Conservation (phyloP, 1,140 invertebrate species). For the Bathynomus jamesi region DNA sequence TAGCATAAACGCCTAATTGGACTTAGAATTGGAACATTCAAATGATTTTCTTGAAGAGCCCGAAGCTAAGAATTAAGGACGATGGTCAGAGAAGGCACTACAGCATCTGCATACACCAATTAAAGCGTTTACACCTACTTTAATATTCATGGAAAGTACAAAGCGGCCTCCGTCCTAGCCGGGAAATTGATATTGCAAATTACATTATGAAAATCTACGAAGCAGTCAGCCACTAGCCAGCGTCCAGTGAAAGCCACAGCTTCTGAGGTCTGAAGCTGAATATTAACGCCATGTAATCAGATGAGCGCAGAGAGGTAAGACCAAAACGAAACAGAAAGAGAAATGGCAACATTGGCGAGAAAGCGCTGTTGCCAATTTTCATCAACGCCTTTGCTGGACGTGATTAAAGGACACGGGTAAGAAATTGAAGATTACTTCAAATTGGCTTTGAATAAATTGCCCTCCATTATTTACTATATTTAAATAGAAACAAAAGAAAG, state of each 20-base stretch:
- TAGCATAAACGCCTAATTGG: slow-evolving; percentile 1
- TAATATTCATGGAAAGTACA: slow-evolving; percentile 36
- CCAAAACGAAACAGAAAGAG: background rate
- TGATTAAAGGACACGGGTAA: background rate
- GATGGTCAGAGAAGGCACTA: background rate
- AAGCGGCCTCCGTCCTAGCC: slow-evolving; percentile 25
- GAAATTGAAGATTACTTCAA: slow-evolving; percentile 1
- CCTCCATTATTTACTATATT: background rate
- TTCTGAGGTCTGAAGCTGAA: slow-evolving; percentile 1
- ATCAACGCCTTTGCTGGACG: background rate
- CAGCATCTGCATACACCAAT: slow-evolving; percentile 30
- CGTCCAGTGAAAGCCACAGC: background rate
- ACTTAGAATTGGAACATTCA: background rate
- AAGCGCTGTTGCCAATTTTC: slow-evolving; percentile 1
- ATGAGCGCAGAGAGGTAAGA: background rate
- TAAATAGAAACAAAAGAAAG: background rate
- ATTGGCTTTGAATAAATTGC: background rate
- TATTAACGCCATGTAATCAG: background rate
- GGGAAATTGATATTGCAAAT: slow-evolving; percentile 36
- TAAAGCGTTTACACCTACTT: slow-evolving; percentile 30
- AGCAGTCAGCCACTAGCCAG: background rate
- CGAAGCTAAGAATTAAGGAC: background rate
- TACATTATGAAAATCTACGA: slow-evolving; percentile 30
- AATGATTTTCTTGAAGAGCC: background rate
- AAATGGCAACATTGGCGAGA: background rate